Evolutionary conservation across 2,113 vertebrate genomes (phyloP), one percentile per base, ranked within the genome.

Genomic region (Stigmatopora argus): DNA sequence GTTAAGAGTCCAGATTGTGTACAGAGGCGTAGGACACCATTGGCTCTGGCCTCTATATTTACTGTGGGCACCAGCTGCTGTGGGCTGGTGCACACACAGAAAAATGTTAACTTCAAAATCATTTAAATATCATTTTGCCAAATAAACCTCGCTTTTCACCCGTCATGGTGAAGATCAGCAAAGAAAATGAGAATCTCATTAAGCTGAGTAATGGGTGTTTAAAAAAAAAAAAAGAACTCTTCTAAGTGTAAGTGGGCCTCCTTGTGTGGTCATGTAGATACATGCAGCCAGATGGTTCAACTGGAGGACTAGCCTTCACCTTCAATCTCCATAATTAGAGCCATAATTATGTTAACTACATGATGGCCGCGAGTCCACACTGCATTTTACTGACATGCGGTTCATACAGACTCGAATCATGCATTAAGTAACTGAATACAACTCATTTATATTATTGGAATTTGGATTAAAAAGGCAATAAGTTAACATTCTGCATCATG

Each of bases 41-140:
- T 13, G 85, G 79, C 73, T 74, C 49, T 23, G 70, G 70, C 66
- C 82, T 84, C 87, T 91, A 89, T 91, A 90, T 87, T 91, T 91
- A 90, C 77, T 53, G 75, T 71, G 79, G 69, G 79, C 87, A 86
- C 77, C 79, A 79, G 85, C 80, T 81, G 81, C 63, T 69, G 71
- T 48, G 19, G 65, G 64, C 49, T 73, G 74, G 61, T 74, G 82
- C 78, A 72, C 73, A 81, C 77, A 73, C 34, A 59, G 51, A 77
- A 80, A 75, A 23, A 61, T 61, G 41, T 45, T 61, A n/a, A 45
- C n/a, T 61, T 45, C 72, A 64, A 61, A 71, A 69, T 52, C 12
- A 2, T 57, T 34, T 52, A 46, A 62, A n/a, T 61, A 52, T 60
- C 49, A 45, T 41, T n/a, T 61, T 44, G 11, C 38, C 14, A 45